Evolutionary conservation across 2,113 vertebrate genomes (phyloP).

Genomic region (Oreamnos americanus): DNA sequence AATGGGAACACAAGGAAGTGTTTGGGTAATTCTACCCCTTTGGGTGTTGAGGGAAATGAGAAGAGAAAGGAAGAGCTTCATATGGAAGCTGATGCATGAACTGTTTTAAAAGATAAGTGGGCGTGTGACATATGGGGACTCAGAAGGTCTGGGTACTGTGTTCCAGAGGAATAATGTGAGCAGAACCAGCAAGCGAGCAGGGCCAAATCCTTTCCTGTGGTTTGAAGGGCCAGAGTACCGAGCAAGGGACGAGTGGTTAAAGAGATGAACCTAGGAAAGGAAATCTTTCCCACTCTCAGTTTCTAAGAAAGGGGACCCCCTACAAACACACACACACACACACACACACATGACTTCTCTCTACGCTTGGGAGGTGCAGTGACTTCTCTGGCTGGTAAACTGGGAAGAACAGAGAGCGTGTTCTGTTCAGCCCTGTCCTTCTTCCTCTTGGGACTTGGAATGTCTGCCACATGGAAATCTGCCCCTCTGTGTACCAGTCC

Average conservation of each 20-base stretch:
- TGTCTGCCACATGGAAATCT: not conserved
- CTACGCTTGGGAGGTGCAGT: not conserved
- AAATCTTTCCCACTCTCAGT: not conserved
- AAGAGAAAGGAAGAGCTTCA: not conserved
- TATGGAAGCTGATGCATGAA: not conserved
- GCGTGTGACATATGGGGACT: accelerated
- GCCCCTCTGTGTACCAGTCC: not conserved
- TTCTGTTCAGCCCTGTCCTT: not conserved
- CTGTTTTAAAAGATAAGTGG: not conserved
- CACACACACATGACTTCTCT: not conserved
- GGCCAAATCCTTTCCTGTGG: not conserved
- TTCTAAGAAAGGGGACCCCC: not conserved
- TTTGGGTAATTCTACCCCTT: not conserved
- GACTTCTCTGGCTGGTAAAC: not conserved
- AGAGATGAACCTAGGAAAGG: not conserved
- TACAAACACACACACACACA: not conserved
- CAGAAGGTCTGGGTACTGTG: not conserved
- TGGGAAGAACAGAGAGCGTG: not conserved
- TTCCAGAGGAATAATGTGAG: not conserved
- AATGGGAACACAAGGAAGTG: too few species aligned
- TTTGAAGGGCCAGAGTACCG: not conserved
- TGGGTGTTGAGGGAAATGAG: not conserved
- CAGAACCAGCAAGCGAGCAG: not conserved
- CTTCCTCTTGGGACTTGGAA: not conserved
- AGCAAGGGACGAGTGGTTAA: not conserved